phyloP scores from a whole-genome alignment of 2,113 vertebrate genomes.

The Hemiscyllium ocellatum region DNA sequence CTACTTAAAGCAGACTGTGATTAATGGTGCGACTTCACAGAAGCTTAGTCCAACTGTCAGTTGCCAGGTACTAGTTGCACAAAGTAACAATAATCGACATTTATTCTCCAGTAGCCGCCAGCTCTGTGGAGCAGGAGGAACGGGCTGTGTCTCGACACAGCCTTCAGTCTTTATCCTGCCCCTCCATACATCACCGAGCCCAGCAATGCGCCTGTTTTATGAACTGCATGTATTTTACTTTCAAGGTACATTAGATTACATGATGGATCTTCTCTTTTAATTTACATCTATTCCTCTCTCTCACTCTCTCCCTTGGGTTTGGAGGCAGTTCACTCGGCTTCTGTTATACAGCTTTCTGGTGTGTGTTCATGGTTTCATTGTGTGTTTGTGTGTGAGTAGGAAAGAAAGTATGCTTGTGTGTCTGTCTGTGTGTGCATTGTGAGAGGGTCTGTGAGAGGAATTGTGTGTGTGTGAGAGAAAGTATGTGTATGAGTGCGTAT shows the following conservation, averaged over 20 bases:
- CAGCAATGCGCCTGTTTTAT: constrained; percentile 16
- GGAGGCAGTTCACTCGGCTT: not conserved
- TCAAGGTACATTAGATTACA: constrained; percentile 39
- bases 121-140: constrained; percentile 29
- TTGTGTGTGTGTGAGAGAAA: not conserved
- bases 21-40: constrained; percentile 32
- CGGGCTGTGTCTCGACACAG: constrained; percentile 6
- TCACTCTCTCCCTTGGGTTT: not conserved
- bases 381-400: not conserved
- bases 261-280: constrained; percentile 37
- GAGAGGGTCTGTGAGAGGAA: not conserved
- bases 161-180: constrained; percentile 33
- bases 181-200: constrained; percentile 33
- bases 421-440: not conserved
- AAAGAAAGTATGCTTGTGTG: not conserved
- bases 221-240: constrained; percentile 38
- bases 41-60: constrained; percentile 37
- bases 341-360: not conserved
- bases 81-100: constrained; percentile 38
- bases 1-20: constrained; percentile 35
- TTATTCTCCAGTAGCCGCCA: constrained; percentile 34
- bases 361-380: not conserved
- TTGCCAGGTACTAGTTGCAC: constrained; percentile 34
- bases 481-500: no score
- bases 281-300: constrained; percentile 31